phyloP scores from a whole-genome alignment of 2,888 invertebrate species.

The Dolichopus griseipennis region DNA sequence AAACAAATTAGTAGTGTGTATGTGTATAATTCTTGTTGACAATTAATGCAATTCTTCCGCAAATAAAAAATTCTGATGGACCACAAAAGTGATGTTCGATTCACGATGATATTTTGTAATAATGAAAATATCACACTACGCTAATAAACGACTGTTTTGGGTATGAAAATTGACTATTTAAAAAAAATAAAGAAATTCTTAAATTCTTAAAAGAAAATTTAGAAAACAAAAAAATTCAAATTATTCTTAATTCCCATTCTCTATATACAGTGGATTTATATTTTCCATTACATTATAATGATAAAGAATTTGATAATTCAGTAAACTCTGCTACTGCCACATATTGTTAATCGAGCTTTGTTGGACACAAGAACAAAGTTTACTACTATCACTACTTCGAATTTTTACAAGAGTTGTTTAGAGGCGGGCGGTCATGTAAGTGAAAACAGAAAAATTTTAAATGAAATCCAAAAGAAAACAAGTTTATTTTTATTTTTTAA shows the following conservation, averaged over 20 bases:
- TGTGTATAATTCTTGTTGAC: not conserved
- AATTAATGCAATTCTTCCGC: not conserved
- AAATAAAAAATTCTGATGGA: slow-evolving; percentile 4
- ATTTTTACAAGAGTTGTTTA: not conserved
- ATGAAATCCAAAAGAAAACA: not conserved
- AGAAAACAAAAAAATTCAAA: not conserved
- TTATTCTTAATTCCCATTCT: slow-evolving; percentile 6
- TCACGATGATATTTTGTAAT: not conserved
- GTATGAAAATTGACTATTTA: slow-evolving; percentile 6
- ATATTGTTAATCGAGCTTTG: not conserved
- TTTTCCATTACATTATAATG: not conserved
- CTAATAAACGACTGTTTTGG: not conserved
- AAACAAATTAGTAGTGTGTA: slow-evolving; percentile 1
- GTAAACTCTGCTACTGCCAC: not conserved
- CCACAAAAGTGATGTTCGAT: slow-evolving; percentile 1
- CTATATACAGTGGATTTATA: slow-evolving; percentile 2
- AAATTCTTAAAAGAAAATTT: not conserved
- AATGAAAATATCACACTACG: not conserved
- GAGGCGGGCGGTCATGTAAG: slow-evolving; percentile 1
- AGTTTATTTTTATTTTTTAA: not conserved
- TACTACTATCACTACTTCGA: not conserved
- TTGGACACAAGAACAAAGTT: slow-evolving; percentile 4
- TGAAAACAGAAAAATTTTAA: not conserved
- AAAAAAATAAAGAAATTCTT: not conserved
- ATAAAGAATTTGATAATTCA: slow-evolving; percentile 4